phyloP scores from a whole-genome alignment of 1,140 invertebrate genomes.

The Polypedilum vanderplanki region DNA sequence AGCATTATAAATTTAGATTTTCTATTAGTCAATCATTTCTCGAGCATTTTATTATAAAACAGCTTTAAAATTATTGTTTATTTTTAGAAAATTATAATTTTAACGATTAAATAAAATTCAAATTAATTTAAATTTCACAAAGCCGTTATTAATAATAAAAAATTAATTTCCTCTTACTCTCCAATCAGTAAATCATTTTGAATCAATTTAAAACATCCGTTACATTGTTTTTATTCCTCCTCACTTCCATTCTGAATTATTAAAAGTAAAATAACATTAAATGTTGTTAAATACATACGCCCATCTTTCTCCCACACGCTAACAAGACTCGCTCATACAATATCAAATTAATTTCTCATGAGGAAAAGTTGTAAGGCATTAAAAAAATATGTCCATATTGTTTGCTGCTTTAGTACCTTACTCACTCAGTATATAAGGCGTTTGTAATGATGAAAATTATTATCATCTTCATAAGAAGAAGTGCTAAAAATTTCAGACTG shows the following conservation, averaged over 20 bases:
- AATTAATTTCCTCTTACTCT: too few relatives aligned
- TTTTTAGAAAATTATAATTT: background rate
- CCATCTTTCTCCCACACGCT: too few relatives aligned
- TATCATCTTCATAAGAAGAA: background rate
- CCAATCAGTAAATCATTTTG: background rate
- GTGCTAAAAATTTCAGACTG: background rate
- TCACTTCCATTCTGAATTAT: background rate
- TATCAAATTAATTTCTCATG: background rate
- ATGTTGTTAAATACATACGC: too few relatives aligned
- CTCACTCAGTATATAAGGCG: background rate
- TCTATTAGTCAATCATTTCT: too few relatives aligned
- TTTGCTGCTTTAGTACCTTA: background rate
- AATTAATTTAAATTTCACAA: too few relatives aligned
- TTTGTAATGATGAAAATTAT: background rate
- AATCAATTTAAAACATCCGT: slow-evolving; percentile 12
- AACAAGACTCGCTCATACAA: too few relatives aligned
- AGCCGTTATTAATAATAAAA: too few relatives aligned
- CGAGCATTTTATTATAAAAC: too few relatives aligned
- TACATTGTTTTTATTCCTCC: background rate
- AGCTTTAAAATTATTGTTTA: background rate
- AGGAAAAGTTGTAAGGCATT: slow-evolving; percentile 6
- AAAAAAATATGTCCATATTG: background rate
- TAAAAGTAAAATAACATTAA: too few relatives aligned
- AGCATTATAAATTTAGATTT: too few relatives aligned
- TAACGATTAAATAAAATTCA: too few relatives aligned